Percentiles rank a stretch among this genome's conserved stretches.
Evolutionary conservation across 2,113 vertebrate genomes (phyloP).

Genomic region (Isurus oxyrinchus): DNA sequence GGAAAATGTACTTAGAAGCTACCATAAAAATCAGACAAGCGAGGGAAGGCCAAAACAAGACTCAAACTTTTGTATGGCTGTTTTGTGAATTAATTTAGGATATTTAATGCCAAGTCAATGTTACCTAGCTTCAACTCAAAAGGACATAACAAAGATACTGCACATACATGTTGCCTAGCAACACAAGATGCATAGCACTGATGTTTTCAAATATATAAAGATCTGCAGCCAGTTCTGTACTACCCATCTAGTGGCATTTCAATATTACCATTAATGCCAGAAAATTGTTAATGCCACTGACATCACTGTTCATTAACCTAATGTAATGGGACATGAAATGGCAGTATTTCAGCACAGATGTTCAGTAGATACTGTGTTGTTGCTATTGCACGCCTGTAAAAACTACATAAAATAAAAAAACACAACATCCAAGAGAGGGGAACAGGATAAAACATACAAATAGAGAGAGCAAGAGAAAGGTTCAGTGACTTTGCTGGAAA

Average conservation of each 20-base stretch:
- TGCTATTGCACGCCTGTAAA: not conserved
- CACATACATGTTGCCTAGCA: not conserved
- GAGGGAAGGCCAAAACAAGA: not conserved
- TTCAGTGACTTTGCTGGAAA: not conserved
- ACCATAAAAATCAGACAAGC: not conserved
- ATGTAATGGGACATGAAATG: not conserved
- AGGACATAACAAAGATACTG: not conserved
- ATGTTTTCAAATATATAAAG: not conserved
- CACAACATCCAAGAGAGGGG: not conserved
- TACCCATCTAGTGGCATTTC: not conserved
- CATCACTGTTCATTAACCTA: not conserved
- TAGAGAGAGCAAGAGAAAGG: not conserved
- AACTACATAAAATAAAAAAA: not conserved
- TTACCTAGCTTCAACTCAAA: not conserved
- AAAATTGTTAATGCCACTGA: not conserved
- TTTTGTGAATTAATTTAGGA: not conserved
- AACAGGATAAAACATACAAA: not conserved
- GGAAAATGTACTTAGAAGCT: not conserved
- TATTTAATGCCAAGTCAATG: not conserved
- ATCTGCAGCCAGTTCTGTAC: not conserved
- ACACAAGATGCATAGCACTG: not conserved
- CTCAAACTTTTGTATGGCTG: not conserved
- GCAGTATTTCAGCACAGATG: not conserved
- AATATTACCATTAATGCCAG: not conserved
- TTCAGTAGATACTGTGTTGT: not conserved